Percentiles rank a stretch among this genome's conserved stretches.
These are phyloP conservation scores for Cryptus viduatorius DNA, from an alignment of 2,888 invertebrate genomes.

Conservation along the genomic window DNA sequence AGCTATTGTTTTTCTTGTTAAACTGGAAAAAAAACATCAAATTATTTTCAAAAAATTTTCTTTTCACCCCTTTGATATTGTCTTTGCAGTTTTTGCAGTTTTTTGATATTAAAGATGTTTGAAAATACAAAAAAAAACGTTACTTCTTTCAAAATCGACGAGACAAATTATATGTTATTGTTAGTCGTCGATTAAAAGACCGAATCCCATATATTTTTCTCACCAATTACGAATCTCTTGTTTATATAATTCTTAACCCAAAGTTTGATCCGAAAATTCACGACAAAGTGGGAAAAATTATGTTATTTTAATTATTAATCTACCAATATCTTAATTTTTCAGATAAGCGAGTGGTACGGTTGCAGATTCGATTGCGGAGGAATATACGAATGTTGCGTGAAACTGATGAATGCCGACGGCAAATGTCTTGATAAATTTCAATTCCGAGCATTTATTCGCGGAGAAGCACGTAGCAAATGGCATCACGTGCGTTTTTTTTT, in stretches of 20 bases:
- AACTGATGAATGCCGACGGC: not conserved
- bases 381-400: slow-evolving; percentile 70
- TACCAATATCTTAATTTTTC: not conserved
- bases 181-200: too few relatives aligned
- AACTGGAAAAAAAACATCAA: too few relatives aligned
- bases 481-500: not conserved
- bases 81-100: too few relatives aligned
- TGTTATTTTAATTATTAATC: not conserved
- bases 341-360: slow-evolving; percentile 80
- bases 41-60: too few relatives aligned
- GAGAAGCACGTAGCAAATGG: not conserved
- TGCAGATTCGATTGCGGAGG: slow-evolving; percentile 78
- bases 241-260: too few relatives aligned
- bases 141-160: too few relatives aligned
- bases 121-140: too few relatives aligned
- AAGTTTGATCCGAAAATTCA: too few relatives aligned
- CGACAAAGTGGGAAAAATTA: too few relatives aligned
- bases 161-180: too few relatives aligned
- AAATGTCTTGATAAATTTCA: not conserved
- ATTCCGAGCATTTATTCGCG: not conserved
- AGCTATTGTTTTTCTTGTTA: not conserved
- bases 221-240: too few relatives aligned
- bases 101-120: too few relatives aligned
- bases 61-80: not conserved
- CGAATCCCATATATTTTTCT: not conserved